Conservation (phyloP, 1,140 invertebrate species). For the Oreohelix idahoensis region DNA sequence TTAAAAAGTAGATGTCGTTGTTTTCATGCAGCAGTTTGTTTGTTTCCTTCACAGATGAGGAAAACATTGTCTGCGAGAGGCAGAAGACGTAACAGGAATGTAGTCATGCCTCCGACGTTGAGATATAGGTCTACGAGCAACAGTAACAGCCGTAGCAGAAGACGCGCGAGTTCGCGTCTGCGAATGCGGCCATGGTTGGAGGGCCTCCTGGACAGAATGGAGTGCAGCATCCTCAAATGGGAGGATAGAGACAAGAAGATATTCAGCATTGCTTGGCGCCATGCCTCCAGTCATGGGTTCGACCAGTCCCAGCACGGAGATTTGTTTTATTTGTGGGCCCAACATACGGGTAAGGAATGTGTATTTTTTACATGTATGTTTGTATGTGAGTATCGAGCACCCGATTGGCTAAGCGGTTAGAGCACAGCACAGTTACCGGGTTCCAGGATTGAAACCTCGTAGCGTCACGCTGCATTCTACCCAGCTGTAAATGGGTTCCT, state of each 20-base stretch:
- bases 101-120: slow-evolving; percentile 15
- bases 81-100: background rate
- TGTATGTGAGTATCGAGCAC: no score
- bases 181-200: slow-evolving; percentile 21
- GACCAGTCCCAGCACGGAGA: background rate
- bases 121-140: slow-evolving; percentile 5
- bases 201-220: background rate
- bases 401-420: no score
- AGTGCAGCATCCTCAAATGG: background rate
- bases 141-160: background rate
- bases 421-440: no score
- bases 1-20: no score
- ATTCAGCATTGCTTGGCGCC: slow-evolving; percentile 12
- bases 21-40: no score
- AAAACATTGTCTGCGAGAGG: background rate
- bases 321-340: background rate
- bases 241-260: background rate
- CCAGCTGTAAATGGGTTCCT: no score
- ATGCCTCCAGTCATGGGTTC: slow-evolving; percentile 25
- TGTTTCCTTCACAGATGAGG: slow-evolving; percentile 18
- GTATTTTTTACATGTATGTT: no score
- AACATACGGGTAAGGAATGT: slow-evolving; percentile 8
- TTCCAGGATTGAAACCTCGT: no score
- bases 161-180: background rate
- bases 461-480: no score